Base-by-base conservation (phyloP, 2,797 vertebrate genomes). In the Tokudaia tokunoshimensis region DNA sequence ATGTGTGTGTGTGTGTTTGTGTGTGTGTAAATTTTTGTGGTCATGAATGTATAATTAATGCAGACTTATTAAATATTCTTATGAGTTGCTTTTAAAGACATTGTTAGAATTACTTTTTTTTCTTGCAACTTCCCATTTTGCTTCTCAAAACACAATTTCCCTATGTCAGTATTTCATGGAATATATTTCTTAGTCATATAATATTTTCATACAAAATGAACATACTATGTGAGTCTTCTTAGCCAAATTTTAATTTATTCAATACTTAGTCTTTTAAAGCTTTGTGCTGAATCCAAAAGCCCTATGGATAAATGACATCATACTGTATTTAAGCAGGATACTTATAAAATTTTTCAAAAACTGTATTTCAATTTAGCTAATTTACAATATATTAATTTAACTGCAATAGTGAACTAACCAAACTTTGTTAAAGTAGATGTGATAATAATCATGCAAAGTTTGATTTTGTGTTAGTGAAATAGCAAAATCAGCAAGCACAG, bases 321-420 rank as follows among this genome's bases (percentile, higher is more conserved):
- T 55, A 9, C 9, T 76, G 50, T 61, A 0, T n/a, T 83, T 84
- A 88, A 93, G 89, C 15, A 92, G 29, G 29, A 10, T 5, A 70
- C 50, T 92, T 94, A 78, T 12, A 84, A 47, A 76, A 24, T n/a
- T 94, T 90, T 86, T 91, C 14, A 94, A 85, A 82, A 92, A 63
- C 4, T 37, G 59, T 83, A 37, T 91, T 96, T 41, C 17, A 85
- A 63, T 82, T 89, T 70, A 29, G 82, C 55, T 91, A 6, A 89
- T 80, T 61, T 76, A 44, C 22, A 80, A 34, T 41, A 22, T 37
- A 91, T 95, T 85, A 79, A 29, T 83, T 74, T 80, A 52, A 55
- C 52, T 19, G 14, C 22, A 24, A 14, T 78, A 92, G 20, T 76
- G 22, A 47, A 92, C 3, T 41, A 74, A 93, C 19, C 81, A 94